These are phyloP conservation scores for Drosophila nannoptera DNA, from an alignment of 1,140 invertebrate species.

Conservation along the genomic window DNA sequence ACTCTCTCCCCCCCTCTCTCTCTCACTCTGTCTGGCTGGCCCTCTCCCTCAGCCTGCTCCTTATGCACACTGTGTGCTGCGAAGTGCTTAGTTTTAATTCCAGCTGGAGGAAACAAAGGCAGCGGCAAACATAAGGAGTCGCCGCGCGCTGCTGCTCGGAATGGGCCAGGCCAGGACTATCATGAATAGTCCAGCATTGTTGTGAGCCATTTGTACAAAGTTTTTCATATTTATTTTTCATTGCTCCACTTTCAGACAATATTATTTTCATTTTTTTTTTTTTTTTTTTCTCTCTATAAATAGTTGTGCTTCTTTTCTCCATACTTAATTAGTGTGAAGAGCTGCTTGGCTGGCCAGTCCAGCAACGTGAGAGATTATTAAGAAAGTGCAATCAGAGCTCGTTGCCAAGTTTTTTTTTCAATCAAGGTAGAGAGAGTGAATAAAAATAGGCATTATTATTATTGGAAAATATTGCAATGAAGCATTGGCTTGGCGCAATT, in stretches of 20 bases:
- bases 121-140: constrained; percentile 26
- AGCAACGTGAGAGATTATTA: constrained; percentile 13
- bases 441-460: neutral
- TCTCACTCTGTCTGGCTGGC: neutral
- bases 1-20: constrained; percentile 1
- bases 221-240: constrained; percentile 19
- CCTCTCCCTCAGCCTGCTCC: neutral
- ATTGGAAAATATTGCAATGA: no score
- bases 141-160: constrained; percentile 15
- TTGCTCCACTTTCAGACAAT: neutral
- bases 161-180: constrained; percentile 7
- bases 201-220: constrained; percentile 30
- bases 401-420: constrained; percentile 6
- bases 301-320: constrained; percentile 1
- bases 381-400: constrained; percentile 13
- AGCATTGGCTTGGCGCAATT: no score
- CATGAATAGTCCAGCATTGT: constrained; percentile 38
- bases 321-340: constrained; percentile 33
- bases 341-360: neutral
- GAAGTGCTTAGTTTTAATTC: constrained; percentile 73
- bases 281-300: neutral
- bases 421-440: constrained; percentile 3
- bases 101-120: constrained; percentile 53
- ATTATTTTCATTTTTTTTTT: neutral
- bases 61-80: constrained; percentile 67